Percentiles rank a stretch among this genome's conserved stretches.
phyloP scores from a whole-genome alignment of 2,797 vertebrate genomes.

The Emys orbicularis region DNA sequence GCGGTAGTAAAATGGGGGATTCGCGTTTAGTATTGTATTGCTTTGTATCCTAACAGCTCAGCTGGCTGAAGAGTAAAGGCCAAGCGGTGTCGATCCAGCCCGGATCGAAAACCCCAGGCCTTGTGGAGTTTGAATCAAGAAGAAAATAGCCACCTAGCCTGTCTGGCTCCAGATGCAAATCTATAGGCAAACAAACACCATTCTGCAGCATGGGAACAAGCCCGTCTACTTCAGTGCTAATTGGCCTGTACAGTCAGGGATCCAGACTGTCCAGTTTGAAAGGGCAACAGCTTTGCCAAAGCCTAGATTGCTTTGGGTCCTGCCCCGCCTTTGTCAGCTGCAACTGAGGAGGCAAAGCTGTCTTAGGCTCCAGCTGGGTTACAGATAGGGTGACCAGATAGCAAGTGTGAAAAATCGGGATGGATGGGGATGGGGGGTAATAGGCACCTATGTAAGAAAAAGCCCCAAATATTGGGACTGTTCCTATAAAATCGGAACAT shows the following conservation, averaged over 20 bases:
- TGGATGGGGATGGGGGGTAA: no score
- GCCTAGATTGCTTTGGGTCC: no score
- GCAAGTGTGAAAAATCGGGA: no score
- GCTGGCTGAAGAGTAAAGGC: background rate
- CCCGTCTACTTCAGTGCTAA: background rate
- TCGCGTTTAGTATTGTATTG: fast-evolving
- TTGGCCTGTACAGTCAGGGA: no score
- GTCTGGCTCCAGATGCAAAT: background rate
- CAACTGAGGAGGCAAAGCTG: no score
- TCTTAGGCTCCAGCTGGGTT: background rate
- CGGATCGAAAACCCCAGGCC: background rate
- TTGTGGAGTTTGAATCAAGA: background rate
- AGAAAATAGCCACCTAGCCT: background rate
- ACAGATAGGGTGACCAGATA: background rate
- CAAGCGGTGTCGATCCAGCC: background rate
- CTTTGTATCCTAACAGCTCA: background rate
- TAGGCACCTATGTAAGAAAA: no score
- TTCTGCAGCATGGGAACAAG: background rate
- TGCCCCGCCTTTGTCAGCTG: no score
- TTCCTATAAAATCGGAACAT: no score
- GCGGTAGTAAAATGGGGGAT: background rate
- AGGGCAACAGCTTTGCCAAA: no score
- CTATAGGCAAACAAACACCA: background rate
- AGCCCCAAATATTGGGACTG: no score
- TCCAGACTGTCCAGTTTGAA: no score